phyloP scores from a whole-genome alignment of 2,113 vertebrate genomes.

The Nannospalax galili region DNA sequence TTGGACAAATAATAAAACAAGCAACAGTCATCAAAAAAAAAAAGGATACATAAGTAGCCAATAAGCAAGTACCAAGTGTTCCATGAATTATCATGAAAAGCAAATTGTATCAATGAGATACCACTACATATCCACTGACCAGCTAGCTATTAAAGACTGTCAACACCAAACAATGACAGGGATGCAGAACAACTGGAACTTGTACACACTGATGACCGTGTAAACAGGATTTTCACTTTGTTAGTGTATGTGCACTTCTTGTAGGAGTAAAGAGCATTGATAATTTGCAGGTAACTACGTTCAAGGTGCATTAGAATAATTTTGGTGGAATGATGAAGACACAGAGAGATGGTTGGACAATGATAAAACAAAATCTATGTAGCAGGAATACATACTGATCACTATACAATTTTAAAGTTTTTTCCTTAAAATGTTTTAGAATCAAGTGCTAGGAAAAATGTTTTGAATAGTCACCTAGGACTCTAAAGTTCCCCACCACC shows the following conservation, averaged over 20 bases:
- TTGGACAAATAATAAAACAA: conserved; percentile 70
- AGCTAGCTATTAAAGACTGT: background rate
- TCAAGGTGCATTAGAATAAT: background rate
- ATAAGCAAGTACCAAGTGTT: background rate
- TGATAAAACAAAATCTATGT: conserved; percentile 10
- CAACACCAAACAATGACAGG: background rate
- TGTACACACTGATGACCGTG: background rate
- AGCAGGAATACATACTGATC: background rate
- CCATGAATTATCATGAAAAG: background rate
- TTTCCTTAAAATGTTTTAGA: background rate
- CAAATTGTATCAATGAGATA: background rate
- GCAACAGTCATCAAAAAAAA: conserved; percentile 53
- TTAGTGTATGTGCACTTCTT: background rate
- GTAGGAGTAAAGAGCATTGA: background rate
- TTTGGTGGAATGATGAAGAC: background rate
- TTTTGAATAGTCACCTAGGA: background rate
- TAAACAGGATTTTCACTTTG: background rate
- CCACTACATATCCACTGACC: background rate
- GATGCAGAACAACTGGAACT: background rate
- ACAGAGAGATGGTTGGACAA: background rate
- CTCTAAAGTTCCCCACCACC: background rate
- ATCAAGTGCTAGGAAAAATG: background rate
- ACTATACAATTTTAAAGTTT: background rate
- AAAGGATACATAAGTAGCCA: too few relatives aligned
- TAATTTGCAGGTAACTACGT: background rate